Evolutionary conservation across 2,888 invertebrate species (phyloP).

Genomic region (Ptilodon capucinus): DNA sequence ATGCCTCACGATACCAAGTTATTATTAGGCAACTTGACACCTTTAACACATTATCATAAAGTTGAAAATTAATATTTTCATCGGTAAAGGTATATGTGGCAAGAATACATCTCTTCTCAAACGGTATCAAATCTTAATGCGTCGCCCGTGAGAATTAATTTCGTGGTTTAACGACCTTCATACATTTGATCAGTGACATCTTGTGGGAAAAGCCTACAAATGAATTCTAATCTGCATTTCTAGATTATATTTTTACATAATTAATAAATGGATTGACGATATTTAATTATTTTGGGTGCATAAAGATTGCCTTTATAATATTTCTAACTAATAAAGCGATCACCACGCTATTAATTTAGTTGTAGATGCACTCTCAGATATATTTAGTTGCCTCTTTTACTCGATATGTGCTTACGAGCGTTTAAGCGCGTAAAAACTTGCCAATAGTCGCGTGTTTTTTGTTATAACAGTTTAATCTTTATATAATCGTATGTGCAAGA

Average conservation of each 20-base stretch:
- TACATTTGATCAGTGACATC: constrained; percentile 58
- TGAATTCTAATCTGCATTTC: constrained; percentile 40
- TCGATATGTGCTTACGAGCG: too few species aligned
- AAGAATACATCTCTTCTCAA: constrained; percentile 60
- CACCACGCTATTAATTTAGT: too few species aligned
- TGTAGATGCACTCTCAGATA: too few species aligned
- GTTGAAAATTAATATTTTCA: constrained; percentile 17
- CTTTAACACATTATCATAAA: constrained; percentile 31
- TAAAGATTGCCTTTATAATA: background rate
- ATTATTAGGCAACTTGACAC: constrained; percentile 8
- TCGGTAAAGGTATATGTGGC: constrained; percentile 32
- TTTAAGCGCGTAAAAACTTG: too few species aligned
- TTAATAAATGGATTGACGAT: constrained; percentile 17
- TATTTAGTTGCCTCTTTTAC: too few species aligned
- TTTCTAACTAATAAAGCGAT: background rate
- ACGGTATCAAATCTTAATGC: constrained; percentile 63
- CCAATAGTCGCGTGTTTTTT: too few species aligned
- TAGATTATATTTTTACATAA: constrained; percentile 28
- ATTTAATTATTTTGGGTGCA: background rate
- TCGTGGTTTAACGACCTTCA: constrained; percentile 68
- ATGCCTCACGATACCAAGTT: constrained; percentile 43
- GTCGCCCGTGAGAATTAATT: constrained; percentile 75
- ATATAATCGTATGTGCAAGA: too few species aligned
- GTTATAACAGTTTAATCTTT: too few species aligned
- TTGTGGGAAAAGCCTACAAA: constrained; percentile 53